Conservation (phyloP, 2,888 invertebrate species). For the Octonoba sinensis region DNA sequence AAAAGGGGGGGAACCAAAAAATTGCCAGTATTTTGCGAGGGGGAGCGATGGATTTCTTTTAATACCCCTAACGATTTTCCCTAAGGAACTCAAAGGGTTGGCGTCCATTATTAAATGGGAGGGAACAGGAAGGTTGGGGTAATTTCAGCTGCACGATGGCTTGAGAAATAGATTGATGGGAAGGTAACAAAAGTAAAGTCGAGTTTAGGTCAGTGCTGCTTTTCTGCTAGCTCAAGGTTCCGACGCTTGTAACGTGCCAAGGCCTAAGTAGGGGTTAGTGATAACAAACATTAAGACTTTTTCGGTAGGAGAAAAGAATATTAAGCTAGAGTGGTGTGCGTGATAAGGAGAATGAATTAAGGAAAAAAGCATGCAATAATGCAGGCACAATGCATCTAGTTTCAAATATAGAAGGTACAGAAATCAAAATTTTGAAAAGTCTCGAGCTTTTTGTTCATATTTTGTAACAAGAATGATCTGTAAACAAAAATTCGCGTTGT, state of each 20-base stretch:
- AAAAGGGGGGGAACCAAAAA: neutral
- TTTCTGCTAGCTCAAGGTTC: conserved; percentile 16
- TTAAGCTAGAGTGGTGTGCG: too few relatives aligned
- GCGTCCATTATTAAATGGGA: conserved; percentile 32
- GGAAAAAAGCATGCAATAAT: too few relatives aligned
- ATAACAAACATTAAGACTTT: too few relatives aligned
- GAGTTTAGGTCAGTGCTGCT: conserved; percentile 38
- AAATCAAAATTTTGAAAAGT: too few relatives aligned
- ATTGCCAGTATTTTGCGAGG: neutral
- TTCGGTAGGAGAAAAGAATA: too few relatives aligned
- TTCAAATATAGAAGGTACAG: too few relatives aligned
- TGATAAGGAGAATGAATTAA: too few relatives aligned
- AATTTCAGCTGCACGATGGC: conserved; percentile 51
- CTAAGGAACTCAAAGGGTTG: conserved; percentile 47
- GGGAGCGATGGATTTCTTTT: neutral
- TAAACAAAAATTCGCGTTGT: too few relatives aligned
- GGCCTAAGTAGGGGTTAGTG: neutral
- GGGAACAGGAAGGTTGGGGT: conserved; percentile 18
- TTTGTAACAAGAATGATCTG: too few relatives aligned
- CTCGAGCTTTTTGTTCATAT: too few relatives aligned
- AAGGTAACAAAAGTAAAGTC: conserved; percentile 12
- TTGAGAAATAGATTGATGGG: conserved; percentile 16
- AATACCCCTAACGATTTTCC: conserved; percentile 44
- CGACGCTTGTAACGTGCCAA: conserved; percentile 3
- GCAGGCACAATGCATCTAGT: too few relatives aligned